Evolutionary conservation across 1,140 invertebrate species (phyloP).

Genomic region (Pseudomyrmex cubaensis): DNA sequence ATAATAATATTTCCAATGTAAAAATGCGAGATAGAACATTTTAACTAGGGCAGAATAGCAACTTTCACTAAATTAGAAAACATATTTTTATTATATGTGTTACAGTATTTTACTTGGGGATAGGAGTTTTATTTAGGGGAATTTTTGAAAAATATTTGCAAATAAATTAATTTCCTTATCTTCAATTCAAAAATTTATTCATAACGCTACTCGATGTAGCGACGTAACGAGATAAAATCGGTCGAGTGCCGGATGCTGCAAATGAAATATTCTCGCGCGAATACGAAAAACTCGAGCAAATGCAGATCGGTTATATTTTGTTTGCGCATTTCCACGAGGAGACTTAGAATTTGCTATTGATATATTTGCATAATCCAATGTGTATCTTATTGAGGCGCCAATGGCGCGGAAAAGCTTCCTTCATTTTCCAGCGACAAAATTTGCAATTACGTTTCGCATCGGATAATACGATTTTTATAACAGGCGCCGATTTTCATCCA

Average conservation of each 20-base stretch:
- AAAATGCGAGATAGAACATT: too few species aligned
- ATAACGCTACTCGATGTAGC: too few species aligned
- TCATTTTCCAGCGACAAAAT: background rate
- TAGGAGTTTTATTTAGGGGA: too few species aligned
- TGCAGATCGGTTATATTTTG: slow-evolving; percentile 6
- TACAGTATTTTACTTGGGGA: too few species aligned
- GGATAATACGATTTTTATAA: background rate
- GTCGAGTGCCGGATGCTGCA: background rate
- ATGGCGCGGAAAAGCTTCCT: slow-evolving; percentile 8
- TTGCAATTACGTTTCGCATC: slow-evolving; percentile 10
- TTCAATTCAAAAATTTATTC: background rate
- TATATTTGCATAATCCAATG: slow-evolving; percentile 32
- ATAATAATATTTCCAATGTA: too few species aligned
- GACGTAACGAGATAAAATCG: slow-evolving; percentile 15
- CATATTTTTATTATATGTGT: too few species aligned
- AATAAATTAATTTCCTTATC: too few species aligned
- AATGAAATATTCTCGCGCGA: slow-evolving; percentile 27
- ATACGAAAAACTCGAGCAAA: slow-evolving; percentile 15
- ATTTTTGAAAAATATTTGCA: too few species aligned
- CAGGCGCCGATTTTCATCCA: background rate
- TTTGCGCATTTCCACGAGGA: background rate
- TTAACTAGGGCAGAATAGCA: too few species aligned
- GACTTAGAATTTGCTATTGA: slow-evolving; percentile 1
- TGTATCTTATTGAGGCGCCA: slow-evolving; percentile 24
- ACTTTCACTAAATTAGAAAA: too few species aligned